phyloP scores from a whole-genome alignment of 2,797 vertebrate genomes.

The Huso huso region DNA sequence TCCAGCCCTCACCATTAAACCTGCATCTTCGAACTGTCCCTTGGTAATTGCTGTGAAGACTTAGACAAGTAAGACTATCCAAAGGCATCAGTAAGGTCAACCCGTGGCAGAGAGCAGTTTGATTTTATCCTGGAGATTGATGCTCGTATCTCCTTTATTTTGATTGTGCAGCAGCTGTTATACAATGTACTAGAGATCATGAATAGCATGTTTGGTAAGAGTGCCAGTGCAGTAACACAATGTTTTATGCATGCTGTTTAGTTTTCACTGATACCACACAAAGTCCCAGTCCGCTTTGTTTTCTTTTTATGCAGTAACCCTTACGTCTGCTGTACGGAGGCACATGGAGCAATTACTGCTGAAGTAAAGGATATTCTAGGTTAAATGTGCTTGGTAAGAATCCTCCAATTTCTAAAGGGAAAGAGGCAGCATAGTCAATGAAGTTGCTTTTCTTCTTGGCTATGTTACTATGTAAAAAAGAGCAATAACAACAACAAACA shows the following conservation, averaged over 20 bases:
- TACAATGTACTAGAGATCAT: conserved; percentile 55
- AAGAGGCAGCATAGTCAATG: too few relatives aligned
- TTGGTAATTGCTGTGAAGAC: conserved; percentile 52
- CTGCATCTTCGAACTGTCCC: conserved; percentile 43
- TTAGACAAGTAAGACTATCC: conserved; percentile 52
- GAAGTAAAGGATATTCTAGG: too few relatives aligned
- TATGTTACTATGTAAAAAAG: too few relatives aligned
- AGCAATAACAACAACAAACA: too few relatives aligned
- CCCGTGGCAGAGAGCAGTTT: conserved; percentile 43
- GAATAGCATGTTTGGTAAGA: conserved; percentile 50
- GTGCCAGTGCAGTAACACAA: conserved; percentile 31
- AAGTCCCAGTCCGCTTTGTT: conserved; percentile 18
- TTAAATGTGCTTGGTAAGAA: too few relatives aligned
- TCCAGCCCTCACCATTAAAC: conserved; percentile 42
- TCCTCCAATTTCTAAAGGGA: too few relatives aligned
- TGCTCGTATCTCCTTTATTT: conserved; percentile 58
- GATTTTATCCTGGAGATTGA: conserved; percentile 73
- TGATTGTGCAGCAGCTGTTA: conserved; percentile 51
- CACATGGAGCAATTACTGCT: too few relatives aligned
- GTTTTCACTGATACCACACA: conserved; percentile 45
- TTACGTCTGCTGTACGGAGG: neutral
- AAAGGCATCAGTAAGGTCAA: conserved; percentile 66
- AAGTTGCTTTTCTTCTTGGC: too few relatives aligned
- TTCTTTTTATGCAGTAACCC: neutral
- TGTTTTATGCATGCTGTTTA: conserved; percentile 43